Evolutionary conservation across 2,888 invertebrate species (phyloP), one percentile per base, ranked within the genome.

Genomic region (Mythimna lalbum): DNA sequence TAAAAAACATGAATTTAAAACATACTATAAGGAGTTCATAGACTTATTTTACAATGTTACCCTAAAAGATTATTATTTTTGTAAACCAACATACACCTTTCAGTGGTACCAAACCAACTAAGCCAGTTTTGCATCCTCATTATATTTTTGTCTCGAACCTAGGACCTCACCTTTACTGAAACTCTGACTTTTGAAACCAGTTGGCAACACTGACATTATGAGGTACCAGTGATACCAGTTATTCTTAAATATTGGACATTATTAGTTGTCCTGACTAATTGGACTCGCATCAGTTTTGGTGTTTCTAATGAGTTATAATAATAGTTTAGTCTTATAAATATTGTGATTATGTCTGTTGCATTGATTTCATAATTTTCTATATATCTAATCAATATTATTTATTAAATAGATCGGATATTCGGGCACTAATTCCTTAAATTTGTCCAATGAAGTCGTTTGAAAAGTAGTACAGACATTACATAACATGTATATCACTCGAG

Each of bases 321-420:
- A 65, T 36, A 62, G 14, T 52, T 43, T 61, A 31, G 47, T 68
- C n/a, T 63, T 74, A 70, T 39, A 55, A 57, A 47, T 68, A 70
- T 57, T 67, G 66, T 68, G 67, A 82, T 82, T 59, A 69, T 59
- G 19, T 69, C 53, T 73, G 62, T 67, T 76, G 72, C 69, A 72
- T 69, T 64, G 31, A 39, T 56, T 78, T 36, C 23, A 55, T 60
- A 9, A 9, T 64, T 55, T 9, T 49, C 6, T 56, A 14, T 47
- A 47, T 36, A 23, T 57, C 9, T 55, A 55, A 27, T 31, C 12
- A 39, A 50, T 57, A 31, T 56, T 56, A 36, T 2, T n/a, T n/a
- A 36, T 56, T 36, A 33, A 21, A 33, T 4, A 43, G 12, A 43
- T 53, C 53, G 53, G 19, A 55, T 31, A 31, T 55, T 55, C 55